Evolutionary conservation across 2,888 invertebrate genomes (phyloP), one percentile per base, ranked within the genome.

Genomic region (Danaus chrysippus): DNA sequence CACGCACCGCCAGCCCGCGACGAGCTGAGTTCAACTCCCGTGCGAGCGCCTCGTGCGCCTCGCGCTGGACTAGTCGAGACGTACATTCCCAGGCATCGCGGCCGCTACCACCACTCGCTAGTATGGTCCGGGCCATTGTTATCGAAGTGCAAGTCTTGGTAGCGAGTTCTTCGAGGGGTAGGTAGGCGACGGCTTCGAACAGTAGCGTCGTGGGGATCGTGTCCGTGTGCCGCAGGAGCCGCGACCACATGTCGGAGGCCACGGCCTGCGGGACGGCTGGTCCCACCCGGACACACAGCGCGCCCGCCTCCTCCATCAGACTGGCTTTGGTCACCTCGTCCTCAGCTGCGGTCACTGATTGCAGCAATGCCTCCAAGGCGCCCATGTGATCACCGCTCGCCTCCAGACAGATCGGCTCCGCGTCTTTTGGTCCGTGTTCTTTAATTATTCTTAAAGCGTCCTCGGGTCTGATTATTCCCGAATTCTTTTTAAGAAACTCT

Each of bases 331-430:
- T 63, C 13, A 58, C 68, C 44, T 69, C 71, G 19, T 72, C 70
- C 3, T 66, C 70, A n/a, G 46, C 62, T 54, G 71, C 10, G 62
- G 73, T 67, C 23, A 77, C 75, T 34, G 84, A 76, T 3, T 73
- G 72, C 52, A 88, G 70, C 3, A 85, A 71, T 13, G 77, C 78
- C 46, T 85, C 83, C 17, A 91, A 78, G 19, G 91, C 91, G 12
- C 76, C 86, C 58, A 72, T 70, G 52, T 82, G 76, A 69, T 91
- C 91, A 19, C 91, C 91, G 53, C 76, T 75, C 42, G 87, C 84
- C 71, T 91, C 91, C 43, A 91, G 77, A 63, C 90, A 89, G 19
- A 68, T 59, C 19, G 91, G 83, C 71, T 85, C 89, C 5, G 89
- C 89, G 19, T 82, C 81, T 13, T 63, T 64, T 8, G 81, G 79